Evolutionary conservation across 2,888 invertebrate species (phyloP), one percentile per base, ranked within the genome.

Genomic region (Stegophylla sp.): DNA sequence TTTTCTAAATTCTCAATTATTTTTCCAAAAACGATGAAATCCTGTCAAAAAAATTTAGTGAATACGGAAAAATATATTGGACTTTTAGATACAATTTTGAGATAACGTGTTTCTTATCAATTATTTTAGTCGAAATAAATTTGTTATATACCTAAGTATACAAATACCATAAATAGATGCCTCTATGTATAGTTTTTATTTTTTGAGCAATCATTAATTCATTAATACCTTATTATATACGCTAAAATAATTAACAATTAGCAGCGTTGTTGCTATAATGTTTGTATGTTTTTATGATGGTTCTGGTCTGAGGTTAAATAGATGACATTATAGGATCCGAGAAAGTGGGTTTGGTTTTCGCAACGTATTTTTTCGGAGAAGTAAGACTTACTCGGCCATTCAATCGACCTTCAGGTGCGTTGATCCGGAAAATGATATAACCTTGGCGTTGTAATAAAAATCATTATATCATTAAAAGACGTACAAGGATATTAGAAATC

Each of bases 391-490:
- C 41, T 79, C 59, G 79, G 69, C 51, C 69, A 51, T 79, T 79
- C 69, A 34, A 71, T 69, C 48, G 61, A 71, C 79, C 79, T 79
- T 79, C 69, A 34, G 79, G 51, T 79, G 59, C 71, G 59, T 28
- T 79, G 71, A 79, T 79, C 79, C 79, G 79, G 79, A 71, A 79
- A 79, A 71, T 34, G 15, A 71, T 71, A 61, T 71, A 71, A 23
- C 79, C 79, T 79, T 79, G 79, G 59, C 17, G 77, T 79, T 15
- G 77, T 79, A 41, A 79, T 79, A 71, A 79, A 51, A 79, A 51
- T 48, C 7, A 61, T 61, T 61, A 61, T 63, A 51, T 71, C 69
- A 69, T 79, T 79, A 41, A 63, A 61, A 48, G 5, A 41, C 41
- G 7, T 51, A 69, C 71, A 71, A 76, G 64, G 75, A 66, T 41